Evolutionary conservation across 2,113 vertebrate species (phyloP).

Genomic region (Myodes glareolus): DNA sequence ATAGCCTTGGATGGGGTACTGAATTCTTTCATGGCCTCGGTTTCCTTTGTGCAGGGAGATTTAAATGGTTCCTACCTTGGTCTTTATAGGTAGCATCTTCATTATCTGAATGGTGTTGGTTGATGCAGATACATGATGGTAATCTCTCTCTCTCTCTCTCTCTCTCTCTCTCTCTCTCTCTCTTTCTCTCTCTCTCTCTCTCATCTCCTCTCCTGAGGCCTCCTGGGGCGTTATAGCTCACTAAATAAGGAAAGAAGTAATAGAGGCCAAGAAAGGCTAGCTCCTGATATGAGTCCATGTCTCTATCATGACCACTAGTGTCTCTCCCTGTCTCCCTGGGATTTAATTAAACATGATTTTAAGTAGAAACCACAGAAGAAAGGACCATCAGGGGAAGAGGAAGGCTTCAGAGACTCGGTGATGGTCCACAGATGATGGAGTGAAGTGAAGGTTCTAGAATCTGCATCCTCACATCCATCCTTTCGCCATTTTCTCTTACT

Average conservation of each 20-base stretch:
- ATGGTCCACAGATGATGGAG: fast-evolving
- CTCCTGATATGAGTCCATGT: not conserved
- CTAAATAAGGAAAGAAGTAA: not conserved
- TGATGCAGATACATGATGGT: not conserved
- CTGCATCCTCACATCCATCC: not conserved
- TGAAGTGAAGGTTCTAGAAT: not conserved
- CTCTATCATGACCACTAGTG: not conserved
- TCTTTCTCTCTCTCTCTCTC: not conserved
- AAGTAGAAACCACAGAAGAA: not conserved
- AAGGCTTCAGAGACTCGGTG: not conserved
- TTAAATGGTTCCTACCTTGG: not conserved
- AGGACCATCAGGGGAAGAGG: not conserved
- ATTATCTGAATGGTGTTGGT: not conserved
- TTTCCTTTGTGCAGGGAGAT: not conserved
- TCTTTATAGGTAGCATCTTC: not conserved
- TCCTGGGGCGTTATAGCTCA: not conserved
- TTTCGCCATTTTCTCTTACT: not conserved
- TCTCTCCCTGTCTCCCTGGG: not conserved
- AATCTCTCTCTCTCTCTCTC: no score
- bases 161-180: no score
- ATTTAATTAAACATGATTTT: not conserved
- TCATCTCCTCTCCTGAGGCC: not conserved
- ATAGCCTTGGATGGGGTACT: not conserved
- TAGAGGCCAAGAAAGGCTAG: not conserved
- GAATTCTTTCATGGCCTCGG: not conserved